Percentiles rank a stretch among this genome's conserved stretches.
Conservation (phyloP, 2,113 vertebrate genomes). For the Polyodon spathula region DNA sequence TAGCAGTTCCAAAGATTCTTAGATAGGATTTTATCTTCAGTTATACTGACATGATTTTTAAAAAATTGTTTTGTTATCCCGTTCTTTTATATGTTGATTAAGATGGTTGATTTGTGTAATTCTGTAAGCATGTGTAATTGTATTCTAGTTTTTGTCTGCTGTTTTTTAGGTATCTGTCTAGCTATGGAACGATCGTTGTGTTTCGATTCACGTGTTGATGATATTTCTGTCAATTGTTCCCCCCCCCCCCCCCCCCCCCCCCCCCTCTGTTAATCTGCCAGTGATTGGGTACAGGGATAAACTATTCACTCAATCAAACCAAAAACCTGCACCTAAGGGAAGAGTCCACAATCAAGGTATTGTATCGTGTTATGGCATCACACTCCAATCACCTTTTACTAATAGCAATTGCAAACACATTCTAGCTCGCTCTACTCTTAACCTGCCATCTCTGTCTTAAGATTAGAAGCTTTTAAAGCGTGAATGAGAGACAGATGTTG, state of each 20-base stretch:
- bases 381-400: constrained; percentile 6
- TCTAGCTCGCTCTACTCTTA: neutral
- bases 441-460: neutral
- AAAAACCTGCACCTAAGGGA: constrained; percentile 78
- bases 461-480: neutral
- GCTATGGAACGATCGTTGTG: neutral
- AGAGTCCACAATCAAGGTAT: constrained; percentile 83
- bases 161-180: too few relatives aligned
- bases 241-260: constrained; percentile 48
- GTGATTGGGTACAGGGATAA: constrained; percentile 94
- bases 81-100: too few relatives aligned
- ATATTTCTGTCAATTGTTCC: constrained; percentile 29
- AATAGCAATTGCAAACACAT: neutral
- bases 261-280: constrained; percentile 65
- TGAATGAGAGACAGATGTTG: neutral
- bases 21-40: too few relatives aligned
- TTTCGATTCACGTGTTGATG: constrained; percentile 30
- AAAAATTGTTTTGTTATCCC: too few relatives aligned
- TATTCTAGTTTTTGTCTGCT: too few relatives aligned
- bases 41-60: too few relatives aligned
- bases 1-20: too few relatives aligned
- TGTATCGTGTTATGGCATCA: constrained; percentile 30
- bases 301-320: constrained; percentile 85
- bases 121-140: too few relatives aligned
- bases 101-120: too few relatives aligned